Conservation (phyloP, 2,888 invertebrate species). For the Hedya salicella region DNA sequence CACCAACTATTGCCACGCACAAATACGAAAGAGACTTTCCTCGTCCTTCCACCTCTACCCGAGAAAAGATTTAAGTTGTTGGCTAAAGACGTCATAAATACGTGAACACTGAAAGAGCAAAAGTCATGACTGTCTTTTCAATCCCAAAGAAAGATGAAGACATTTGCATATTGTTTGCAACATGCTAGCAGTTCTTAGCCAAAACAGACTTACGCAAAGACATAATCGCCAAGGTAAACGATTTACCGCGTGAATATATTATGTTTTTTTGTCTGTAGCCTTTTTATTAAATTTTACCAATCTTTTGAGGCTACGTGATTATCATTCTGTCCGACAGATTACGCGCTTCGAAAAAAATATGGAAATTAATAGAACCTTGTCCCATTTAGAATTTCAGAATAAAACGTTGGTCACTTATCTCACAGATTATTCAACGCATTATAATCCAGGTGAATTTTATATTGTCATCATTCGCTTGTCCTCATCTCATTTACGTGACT, state of each 20-base stretch:
- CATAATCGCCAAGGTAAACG: no score
- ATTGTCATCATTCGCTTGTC: no score
- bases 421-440: background rate
- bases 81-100: conserved; percentile 4
- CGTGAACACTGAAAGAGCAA: conserved; percentile 18
- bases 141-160: conserved; percentile 9
- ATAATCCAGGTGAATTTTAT: background rate
- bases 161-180: conserved; percentile 18
- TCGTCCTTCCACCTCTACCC: background rate
- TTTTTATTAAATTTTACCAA: background rate
- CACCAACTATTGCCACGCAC: no score
- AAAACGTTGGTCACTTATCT: background rate
- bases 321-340: background rate
- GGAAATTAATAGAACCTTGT: background rate
- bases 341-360: background rate
- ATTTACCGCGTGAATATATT: background rate
- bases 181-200: background rate
- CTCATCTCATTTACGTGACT: no score
- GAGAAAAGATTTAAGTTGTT: background rate
- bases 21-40: background rate
- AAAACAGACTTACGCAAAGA: background rate
- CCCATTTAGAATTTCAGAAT: background rate
- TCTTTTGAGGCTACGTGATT: background rate
- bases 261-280: background rate
- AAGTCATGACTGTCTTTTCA: conserved; percentile 4